Conservation (phyloP, 2,888 invertebrate species). For the Habrosyne pyritoides region DNA sequence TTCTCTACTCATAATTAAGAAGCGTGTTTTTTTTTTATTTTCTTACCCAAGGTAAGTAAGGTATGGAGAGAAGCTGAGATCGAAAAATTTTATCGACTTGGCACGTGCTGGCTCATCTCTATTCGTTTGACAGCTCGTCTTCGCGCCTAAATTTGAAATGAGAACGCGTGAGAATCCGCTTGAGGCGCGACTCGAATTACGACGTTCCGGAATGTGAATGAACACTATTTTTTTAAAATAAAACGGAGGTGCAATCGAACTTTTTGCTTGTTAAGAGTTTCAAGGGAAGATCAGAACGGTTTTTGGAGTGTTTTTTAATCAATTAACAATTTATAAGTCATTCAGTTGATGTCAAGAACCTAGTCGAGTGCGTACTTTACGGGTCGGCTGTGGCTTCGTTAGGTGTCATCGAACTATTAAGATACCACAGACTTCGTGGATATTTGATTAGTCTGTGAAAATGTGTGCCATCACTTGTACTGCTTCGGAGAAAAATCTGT, state of each 20-base stretch:
- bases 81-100: slow-evolving; percentile 1
- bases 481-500: neutral
- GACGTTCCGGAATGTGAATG: slow-evolving; percentile 64
- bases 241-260: slow-evolving; percentile 30
- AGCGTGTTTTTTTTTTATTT: too few relatives aligned
- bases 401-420: slow-evolving; percentile 7
- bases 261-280: slow-evolving; percentile 49
- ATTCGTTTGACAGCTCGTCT: slow-evolving; percentile 52
- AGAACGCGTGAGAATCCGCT: slow-evolving; percentile 75
- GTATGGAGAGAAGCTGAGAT: neutral
- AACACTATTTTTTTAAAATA: slow-evolving; percentile 39
- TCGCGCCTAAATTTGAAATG: slow-evolving; percentile 73
- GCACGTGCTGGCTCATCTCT: slow-evolving; percentile 31
- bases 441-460: slow-evolving; percentile 8
- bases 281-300: slow-evolving; percentile 7
- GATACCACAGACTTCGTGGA: neutral
- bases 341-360: slow-evolving; percentile 6
- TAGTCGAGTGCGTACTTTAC: neutral
- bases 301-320: slow-evolving; percentile 10
- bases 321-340: slow-evolving; percentile 11
- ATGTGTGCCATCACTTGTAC: neutral
- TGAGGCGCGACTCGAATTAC: slow-evolving; percentile 63
- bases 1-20: too few relatives aligned
- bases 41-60: neutral
- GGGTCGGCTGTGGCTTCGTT: neutral